Evolutionary conservation across 2,797 vertebrate genomes (phyloP), one percentile per base, ranked within the genome.

Genomic region (Cynopterus sphinx): DNA sequence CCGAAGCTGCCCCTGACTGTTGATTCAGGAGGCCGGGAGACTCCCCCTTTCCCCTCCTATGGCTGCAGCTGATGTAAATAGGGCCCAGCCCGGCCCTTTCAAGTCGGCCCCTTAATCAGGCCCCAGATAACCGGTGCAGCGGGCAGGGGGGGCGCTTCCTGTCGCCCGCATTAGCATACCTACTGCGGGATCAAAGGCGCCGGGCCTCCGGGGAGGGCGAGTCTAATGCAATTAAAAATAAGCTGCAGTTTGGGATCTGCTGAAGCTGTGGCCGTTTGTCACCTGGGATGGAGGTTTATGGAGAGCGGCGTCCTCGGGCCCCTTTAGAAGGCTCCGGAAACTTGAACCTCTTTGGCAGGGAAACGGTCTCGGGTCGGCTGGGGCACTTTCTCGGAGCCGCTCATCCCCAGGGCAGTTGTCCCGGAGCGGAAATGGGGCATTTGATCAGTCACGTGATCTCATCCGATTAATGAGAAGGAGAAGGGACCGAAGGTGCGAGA

Each of bases 231-330:
- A 79, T 85, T 73, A 73, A 85, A 79, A 90, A 65, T 59, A 43
- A 13, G 46, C 94, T 31, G 81, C 86, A 90, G 9, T 87, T 77
- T 92, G 68, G 74, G 33, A 46, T n/a, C 74, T 24, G 28, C 36
- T 0, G 65, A 59, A 41, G 31, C 59, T 7, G 67, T 21, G 74
- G 55, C 74, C 49, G 53, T 63, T 53, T 74, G 43, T 57, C 39
- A 22, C 51, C 13, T 5, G 36, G 82, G 55, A 78, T 39, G 2
- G 21, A 33, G 55, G 53, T 9, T n/a, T 49, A 6, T 0, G n/a
- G 53, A 53, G 16, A 70, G 86, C 31, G 17, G 31, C 9, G 1
- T 26, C 3, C 63, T 9, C 3, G 5, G 21, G 16, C n/a, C n/a
- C 0, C 0, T 8, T 15, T 26, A 17, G 36, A 28, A 39, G 13